Conservation (phyloP, 2,888 invertebrate genomes). For the Eudemis profundana region DNA sequence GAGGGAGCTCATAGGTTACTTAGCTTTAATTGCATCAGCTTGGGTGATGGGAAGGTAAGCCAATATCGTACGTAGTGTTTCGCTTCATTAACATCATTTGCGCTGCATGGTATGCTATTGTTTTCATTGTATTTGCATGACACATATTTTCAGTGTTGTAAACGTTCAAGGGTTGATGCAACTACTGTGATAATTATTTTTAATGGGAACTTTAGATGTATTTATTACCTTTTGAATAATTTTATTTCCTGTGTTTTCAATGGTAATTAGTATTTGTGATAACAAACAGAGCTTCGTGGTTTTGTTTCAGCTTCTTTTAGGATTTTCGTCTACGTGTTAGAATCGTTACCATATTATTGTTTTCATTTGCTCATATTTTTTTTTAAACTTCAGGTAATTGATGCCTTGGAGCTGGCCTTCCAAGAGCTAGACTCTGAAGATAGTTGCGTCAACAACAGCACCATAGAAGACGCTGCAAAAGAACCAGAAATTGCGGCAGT, state of each 20-base stretch:
- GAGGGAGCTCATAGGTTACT: conserved; percentile 54
- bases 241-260: neutral
- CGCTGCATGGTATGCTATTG: conserved; percentile 61
- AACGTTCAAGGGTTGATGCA: neutral
- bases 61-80: conserved; percentile 54
- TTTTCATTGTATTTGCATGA: conserved; percentile 49
- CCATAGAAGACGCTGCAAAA: conserved; percentile 75
- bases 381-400: conserved; percentile 80
- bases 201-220: neutral
- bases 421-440: conserved; percentile 86
- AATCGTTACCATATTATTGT: neutral
- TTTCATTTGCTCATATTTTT: neutral
- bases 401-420: conserved; percentile 87
- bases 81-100: conserved; percentile 70
- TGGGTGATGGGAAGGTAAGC: conserved; percentile 82
- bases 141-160: conserved; percentile 32
- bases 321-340: conserved; percentile 21
- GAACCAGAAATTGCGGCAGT: conserved; percentile 46
- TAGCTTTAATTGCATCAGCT: conserved; percentile 65
- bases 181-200: neutral
- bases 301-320: conserved; percentile 29
- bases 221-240: neutral
- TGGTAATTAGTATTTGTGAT: conserved; percentile 1
- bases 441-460: conserved; percentile 55
- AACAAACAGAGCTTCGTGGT: conserved; percentile 1